These are phyloP conservation scores for Pseudochirops corinnae DNA, from an alignment of 2,797 vertebrate genomes.

Conservation along the genomic window DNA sequence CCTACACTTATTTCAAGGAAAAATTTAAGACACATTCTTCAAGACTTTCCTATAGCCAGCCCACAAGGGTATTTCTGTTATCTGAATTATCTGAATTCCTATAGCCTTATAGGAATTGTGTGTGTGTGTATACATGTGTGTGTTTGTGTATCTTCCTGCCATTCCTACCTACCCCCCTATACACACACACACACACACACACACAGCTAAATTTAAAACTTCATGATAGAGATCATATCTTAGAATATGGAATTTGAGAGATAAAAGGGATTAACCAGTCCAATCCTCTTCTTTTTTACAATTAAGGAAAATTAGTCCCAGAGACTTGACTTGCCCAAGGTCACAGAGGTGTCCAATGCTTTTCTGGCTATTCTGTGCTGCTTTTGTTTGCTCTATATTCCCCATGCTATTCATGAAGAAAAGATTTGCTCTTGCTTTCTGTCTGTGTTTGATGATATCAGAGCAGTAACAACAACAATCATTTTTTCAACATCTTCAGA, in stretches of 20 bases:
- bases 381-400: neutral
- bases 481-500: neutral
- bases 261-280: neutral
- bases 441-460: neutral
- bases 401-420: neutral
- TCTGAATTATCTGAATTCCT: neutral
- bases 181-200: neutral
- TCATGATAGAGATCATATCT: neutral
- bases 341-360: neutral
- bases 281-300: neutral
- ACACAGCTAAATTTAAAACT: neutral
- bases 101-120: neutral
- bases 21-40: neutral
- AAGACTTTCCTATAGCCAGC: neutral
- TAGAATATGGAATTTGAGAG: neutral
- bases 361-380: neutral
- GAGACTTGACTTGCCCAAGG: neutral
- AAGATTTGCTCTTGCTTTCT: no score
- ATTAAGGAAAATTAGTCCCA: neutral
- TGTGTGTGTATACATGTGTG: neutral
- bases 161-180: neutral
- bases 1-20: slow-evolving; percentile 1
- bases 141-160: neutral
- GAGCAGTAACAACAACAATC: neutral
- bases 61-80: neutral